Evolutionary conservation across 2,113 vertebrate species (phyloP).

Genomic region (Corythornis madagascariensis): DNA sequence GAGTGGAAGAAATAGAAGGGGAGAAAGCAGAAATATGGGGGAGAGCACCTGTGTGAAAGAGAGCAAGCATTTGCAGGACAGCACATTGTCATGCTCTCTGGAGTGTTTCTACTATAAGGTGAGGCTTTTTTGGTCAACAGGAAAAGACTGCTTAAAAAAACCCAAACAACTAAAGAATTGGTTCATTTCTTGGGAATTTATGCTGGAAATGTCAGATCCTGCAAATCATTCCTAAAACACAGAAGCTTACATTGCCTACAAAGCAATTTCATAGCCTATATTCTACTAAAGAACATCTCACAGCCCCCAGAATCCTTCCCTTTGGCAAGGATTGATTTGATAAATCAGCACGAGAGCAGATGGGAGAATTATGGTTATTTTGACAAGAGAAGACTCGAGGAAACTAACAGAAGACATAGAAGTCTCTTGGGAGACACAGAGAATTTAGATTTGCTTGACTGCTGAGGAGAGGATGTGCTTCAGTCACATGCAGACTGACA

Average conservation of each 20-base stretch:
- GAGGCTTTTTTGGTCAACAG: not conserved
- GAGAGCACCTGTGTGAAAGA: rapidly evolving
- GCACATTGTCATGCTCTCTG: not conserved
- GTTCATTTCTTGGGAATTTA: not conserved
- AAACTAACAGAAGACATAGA: not conserved
- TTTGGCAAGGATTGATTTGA: not conserved
- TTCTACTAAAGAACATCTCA: not conserved
- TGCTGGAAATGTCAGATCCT: not conserved
- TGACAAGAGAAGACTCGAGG: not conserved
- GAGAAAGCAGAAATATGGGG: not conserved
- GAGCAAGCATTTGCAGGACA: rapidly evolving
- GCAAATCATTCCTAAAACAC: not conserved
- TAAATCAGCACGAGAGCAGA: not conserved
- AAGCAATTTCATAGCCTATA: not conserved
- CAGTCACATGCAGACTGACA: not conserved
- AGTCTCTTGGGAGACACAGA: not conserved
- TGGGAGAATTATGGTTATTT: not conserved
- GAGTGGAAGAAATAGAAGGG: not conserved
- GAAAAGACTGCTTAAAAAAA: not conserved
- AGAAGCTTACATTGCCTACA: not conserved
- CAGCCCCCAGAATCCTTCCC: not conserved
- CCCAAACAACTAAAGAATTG: not conserved
- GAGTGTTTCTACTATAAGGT: not conserved
- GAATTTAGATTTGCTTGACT: not conserved
- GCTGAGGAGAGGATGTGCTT: not conserved